Evolutionary conservation across 2,113 vertebrate genomes (phyloP).

Genomic region (Argyrosomus japonicus): DNA sequence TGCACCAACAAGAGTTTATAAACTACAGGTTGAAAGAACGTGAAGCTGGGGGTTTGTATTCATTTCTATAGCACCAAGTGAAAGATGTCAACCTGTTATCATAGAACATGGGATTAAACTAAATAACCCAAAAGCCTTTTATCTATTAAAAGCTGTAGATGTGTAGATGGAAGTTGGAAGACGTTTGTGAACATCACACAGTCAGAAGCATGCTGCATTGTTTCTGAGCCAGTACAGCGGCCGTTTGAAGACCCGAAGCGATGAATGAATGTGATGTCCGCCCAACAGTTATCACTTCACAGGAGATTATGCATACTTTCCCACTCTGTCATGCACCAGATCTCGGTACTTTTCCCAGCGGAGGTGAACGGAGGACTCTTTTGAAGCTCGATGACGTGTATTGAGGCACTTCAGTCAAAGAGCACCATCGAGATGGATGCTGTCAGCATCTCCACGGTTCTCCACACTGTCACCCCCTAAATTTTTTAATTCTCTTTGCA

Average conservation of each 20-base stretch:
- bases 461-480: background rate
- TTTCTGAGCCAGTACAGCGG: background rate
- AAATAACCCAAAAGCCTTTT: slow-evolving; percentile 12
- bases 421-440: background rate
- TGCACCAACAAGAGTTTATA: background rate
- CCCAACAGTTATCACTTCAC: slow-evolving; percentile 43
- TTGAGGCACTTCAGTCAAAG: slow-evolving; percentile 17
- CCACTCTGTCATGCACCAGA: slow-evolving; percentile 36
- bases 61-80: background rate
- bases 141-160: slow-evolving; percentile 1
- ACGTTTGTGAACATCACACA: slow-evolving; percentile 15
- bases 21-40: background rate
- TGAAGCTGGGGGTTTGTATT: background rate
- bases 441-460: background rate
- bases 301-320: slow-evolving; percentile 40
- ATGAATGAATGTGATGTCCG: slow-evolving; percentile 33
- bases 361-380: slow-evolving; percentile 14
- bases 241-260: slow-evolving; percentile 31
- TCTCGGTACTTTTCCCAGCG: slow-evolving; percentile 24
- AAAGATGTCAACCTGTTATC: slow-evolving; percentile 23
- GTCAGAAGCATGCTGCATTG: background rate
- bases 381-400: slow-evolving; percentile 38
- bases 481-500: background rate
- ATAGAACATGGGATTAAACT: slow-evolving; percentile 9
- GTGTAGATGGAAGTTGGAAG: slow-evolving; percentile 8